Base-by-base conservation (phyloP, 1,140 invertebrate species). In the Acromyrmex charruanus region DNA sequence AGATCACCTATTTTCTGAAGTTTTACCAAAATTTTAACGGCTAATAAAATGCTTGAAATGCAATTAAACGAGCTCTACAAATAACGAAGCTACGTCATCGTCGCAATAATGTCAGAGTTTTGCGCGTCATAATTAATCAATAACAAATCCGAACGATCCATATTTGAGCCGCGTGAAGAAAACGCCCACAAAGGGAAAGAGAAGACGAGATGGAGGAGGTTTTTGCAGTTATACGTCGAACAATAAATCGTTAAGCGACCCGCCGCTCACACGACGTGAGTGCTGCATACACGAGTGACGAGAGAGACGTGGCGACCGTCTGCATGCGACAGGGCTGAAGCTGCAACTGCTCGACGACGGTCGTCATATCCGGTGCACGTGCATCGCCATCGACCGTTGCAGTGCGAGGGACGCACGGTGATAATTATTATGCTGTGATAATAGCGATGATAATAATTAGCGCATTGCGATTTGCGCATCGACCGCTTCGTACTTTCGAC, bases 331-430 rank as follows among this genome's bases (percentile, higher is more conserved):
- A 80, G 74, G 66, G 18, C 58, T 72, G 39, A 65, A 72, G 63
- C 74, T 89, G 87, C 85, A 58, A 75, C 69, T 87, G 71, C 84
- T 4, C 79, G 31, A 44, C 68, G 31, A 16, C 53, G 71, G 58
- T 87, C 77, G 18, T 80, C 84, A 63, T 87, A 72, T 82, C 72
- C 81, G 71, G 59, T 89, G 39, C 79, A 88, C 79, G 49, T 85
- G 86, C 86, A 51, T 49, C 72, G 51, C 68, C 18, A 49, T 39
- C 77, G 58, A 82, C 55, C 53, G 25, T 25, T 81, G 16, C 39
- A 69, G 39, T 51, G 35, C 25, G 21, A 12, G 68, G 31, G 10
- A 39, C 7, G 35, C 35, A 39, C 35, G 35, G 18, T 18, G 80
- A 61, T 74, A 59, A 72, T 59, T 51, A 80, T 68, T 39, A 53